Percentiles rank a stretch among this genome's conserved stretches.
Conservation (phyloP, 2,113 vertebrate species). For the Ptilonorhynchus violaceus region DNA sequence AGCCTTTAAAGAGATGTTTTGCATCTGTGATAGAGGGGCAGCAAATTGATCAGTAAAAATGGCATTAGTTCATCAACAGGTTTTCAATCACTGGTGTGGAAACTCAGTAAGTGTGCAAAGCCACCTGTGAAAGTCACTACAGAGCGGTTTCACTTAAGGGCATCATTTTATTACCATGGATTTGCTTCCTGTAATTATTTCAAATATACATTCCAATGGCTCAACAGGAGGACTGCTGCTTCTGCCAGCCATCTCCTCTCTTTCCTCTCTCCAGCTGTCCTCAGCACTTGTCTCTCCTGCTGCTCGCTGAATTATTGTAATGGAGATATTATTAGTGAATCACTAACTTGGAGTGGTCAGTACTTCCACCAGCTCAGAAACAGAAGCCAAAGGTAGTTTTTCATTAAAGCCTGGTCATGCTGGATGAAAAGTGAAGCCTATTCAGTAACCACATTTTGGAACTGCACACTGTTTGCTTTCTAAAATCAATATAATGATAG, state of each 20-base stretch:
- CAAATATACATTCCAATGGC: neutral
- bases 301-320: neutral
- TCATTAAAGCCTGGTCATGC: neutral
- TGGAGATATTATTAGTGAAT: conserved; percentile 4
- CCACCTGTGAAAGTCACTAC: neutral
- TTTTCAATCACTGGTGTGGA: neutral
- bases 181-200: neutral
- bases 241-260: neutral
- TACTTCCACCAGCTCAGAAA: neutral
- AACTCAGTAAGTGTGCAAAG: neutral
- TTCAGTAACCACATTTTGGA: neutral
- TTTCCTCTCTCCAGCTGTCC: neutral
- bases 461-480: neutral
- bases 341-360: neutral
- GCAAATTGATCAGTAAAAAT: neutral
- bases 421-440: neutral
- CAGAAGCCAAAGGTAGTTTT: neutral
- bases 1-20: neutral
- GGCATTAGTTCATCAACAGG: neutral
- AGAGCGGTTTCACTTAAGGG: neutral
- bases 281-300: neutral
- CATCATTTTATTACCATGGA: neutral
- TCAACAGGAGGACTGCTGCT: neutral
- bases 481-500: conserved; percentile 14
- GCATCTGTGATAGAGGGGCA: neutral